phyloP scores from a whole-genome alignment of 2,113 vertebrate genomes.

The Brachyistius frenatus region DNA sequence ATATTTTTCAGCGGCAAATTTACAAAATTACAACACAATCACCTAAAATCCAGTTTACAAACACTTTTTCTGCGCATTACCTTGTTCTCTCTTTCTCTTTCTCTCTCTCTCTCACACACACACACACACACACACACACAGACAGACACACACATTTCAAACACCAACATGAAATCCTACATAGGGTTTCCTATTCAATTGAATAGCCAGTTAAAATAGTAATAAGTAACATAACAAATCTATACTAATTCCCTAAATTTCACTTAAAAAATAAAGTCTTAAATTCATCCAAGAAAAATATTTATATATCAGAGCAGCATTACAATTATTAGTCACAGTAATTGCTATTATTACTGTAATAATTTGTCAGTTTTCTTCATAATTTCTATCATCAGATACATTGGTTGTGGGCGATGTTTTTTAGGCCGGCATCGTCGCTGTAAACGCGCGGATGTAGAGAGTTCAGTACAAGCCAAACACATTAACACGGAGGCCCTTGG shows the following conservation, averaged over 20 bases:
- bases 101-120: background rate
- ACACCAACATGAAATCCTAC: background rate
- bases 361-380: slow-evolving; percentile 31
- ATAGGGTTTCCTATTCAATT: slow-evolving; percentile 3
- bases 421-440: background rate
- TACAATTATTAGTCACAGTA: slow-evolving; percentile 35
- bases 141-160: background rate
- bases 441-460: slow-evolving; percentile 54
- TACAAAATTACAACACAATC: background rate
- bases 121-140: background rate
- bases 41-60: slow-evolving; percentile 4
- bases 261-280: slow-evolving; percentile 23
- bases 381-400: slow-evolving; percentile 43
- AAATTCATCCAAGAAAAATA: slow-evolving; percentile 17
- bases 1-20: background rate
- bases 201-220: slow-evolving; percentile 10
- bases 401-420: slow-evolving; percentile 22
- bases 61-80: slow-evolving; percentile 9
- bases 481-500: slow-evolving; percentile 76
- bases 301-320: slow-evolving; percentile 16
- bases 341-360: slow-evolving; percentile 30
- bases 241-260: slow-evolving; percentile 25
- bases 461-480: slow-evolving; percentile 76
- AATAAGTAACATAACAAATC: slow-evolving; percentile 28
- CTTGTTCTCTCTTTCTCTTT: background rate